phyloP scores from a whole-genome alignment of 2,888 invertebrate genomes.

The Ectobius pallidus region DNA sequence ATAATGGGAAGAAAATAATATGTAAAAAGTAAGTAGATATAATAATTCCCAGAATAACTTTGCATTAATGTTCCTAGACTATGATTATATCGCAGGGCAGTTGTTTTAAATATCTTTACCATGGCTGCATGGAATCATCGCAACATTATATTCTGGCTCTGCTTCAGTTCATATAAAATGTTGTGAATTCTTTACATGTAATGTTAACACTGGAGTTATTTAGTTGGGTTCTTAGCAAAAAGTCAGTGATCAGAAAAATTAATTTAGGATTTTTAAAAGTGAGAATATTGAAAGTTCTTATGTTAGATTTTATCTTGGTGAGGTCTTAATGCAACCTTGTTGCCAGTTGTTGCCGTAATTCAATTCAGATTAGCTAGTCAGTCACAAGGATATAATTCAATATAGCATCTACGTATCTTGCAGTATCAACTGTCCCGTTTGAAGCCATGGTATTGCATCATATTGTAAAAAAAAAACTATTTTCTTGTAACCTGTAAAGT shows the following conservation, averaged over 20 bases:
- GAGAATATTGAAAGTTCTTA: conserved; percentile 1
- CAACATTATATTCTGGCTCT: not conserved
- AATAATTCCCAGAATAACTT: conserved; percentile 21
- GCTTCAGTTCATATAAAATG: not conserved
- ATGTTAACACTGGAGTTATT: not conserved
- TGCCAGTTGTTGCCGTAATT: not conserved
- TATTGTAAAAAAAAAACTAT: conserved; percentile 5
- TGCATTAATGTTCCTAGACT: conserved; percentile 37
- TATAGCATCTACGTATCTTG: conserved; percentile 9
- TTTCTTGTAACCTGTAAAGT: conserved; percentile 13
- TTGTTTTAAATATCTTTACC: conserved; percentile 17
- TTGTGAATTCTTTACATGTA: not conserved
- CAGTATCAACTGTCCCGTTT: conserved; percentile 6
- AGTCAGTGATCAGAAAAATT: no score
- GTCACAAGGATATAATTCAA: not conserved
- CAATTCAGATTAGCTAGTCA: not conserved
- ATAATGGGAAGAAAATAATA: conserved; percentile 13
- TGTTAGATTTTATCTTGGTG: no score
- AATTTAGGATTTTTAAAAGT: not conserved
- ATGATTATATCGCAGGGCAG: not conserved
- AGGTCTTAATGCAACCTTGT: no score
- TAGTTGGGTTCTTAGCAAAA: no score
- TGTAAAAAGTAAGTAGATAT: conserved; percentile 10
- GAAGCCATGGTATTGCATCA: not conserved
- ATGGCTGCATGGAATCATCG: conserved; percentile 31